These are phyloP conservation scores for Tenthredo livida DNA, from an alignment of 2,888 invertebrate genomes.

Conservation along the genomic window DNA sequence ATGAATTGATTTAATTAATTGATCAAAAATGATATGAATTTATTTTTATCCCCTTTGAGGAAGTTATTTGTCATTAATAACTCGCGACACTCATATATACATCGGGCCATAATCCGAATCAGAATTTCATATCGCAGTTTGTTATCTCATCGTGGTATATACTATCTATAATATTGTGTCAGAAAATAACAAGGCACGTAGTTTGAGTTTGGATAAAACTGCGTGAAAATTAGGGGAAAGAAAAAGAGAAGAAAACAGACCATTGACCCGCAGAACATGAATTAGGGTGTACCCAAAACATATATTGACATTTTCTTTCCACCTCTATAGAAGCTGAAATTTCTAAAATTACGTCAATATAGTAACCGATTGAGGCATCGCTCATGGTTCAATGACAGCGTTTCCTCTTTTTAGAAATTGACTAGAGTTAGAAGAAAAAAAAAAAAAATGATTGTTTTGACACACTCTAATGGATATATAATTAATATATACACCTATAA, in stretches of 20 bases:
- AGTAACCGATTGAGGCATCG: no score
- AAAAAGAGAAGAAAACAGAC: neutral
- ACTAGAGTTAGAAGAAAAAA: no score
- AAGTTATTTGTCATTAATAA: neutral
- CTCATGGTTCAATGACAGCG: no score
- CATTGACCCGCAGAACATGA: neutral
- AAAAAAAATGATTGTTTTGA: no score
- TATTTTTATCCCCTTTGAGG: neutral
- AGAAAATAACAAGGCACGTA: neutral
- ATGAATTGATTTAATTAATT: constrained; percentile 9
- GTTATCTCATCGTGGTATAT: neutral
- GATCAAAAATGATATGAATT: neutral
- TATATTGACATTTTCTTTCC: neutral
- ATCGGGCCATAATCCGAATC: neutral
- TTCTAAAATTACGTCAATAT: no score
- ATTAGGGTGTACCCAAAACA: neutral
- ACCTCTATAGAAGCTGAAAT: neutral
- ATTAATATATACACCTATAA: neutral
- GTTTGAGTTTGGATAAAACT: neutral
- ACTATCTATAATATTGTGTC: neutral
- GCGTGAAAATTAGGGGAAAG: neutral
- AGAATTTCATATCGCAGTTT: neutral
- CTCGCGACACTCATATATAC: neutral
- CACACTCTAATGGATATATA: no score
- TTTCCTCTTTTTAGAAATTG: no score